Evolutionary conservation across 2,888 invertebrate genomes (phyloP).

Genomic region (Ceriagrion tenellum): DNA sequence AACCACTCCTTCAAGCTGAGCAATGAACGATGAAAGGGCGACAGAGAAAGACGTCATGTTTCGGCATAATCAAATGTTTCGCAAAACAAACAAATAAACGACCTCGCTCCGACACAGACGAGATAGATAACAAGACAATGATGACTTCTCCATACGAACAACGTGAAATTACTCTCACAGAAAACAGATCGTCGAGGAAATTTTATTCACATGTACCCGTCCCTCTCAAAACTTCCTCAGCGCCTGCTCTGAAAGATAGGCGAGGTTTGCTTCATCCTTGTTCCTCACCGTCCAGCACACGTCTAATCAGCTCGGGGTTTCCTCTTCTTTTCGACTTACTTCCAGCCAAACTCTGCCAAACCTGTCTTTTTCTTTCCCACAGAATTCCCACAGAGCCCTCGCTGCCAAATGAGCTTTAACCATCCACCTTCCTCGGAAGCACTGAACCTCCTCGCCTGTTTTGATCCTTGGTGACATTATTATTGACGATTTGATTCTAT

Average conservation of each 20-base stretch:
- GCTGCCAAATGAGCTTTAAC: not conserved
- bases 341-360: not conserved
- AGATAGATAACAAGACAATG: no score
- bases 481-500: conserved; percentile 34
- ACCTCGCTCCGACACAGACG: no score
- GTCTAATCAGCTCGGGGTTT: not conserved
- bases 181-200: no score
- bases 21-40: no score
- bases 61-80: no score
- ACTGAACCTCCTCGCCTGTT: not conserved
- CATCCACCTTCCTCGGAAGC: not conserved
- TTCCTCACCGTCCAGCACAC: not conserved
- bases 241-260: not conserved
- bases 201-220: no score
- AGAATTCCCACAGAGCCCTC: not conserved
- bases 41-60: no score
- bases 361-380: not conserved
- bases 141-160: no score
- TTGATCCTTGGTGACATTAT: conserved; percentile 9
- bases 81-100: no score
- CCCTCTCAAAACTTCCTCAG: no score
- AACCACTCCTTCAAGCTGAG: no score
- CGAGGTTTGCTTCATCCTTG: not conserved
- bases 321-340: not conserved
- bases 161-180: no score